Evolutionary conservation across 2,888 invertebrate species (phyloP).

Genomic region (Drosophila kuntzei): DNA sequence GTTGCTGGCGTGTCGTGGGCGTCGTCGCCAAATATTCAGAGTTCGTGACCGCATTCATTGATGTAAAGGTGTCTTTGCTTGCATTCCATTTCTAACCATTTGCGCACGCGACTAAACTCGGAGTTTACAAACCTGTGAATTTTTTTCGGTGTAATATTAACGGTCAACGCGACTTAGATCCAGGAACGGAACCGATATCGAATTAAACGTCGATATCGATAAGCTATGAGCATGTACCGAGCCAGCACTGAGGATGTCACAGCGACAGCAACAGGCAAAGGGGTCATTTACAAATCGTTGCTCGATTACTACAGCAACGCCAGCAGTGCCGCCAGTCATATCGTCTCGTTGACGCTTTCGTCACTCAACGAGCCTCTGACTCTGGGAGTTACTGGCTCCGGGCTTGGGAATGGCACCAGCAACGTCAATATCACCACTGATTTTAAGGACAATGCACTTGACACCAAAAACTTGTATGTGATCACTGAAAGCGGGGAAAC

Average conservation of each 20-base stretch:
- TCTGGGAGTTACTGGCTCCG: slow-evolving; percentile 4
- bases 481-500: slow-evolving; percentile 32
- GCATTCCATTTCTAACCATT: not conserved
- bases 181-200: not conserved
- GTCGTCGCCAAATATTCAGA: slow-evolving; percentile 7
- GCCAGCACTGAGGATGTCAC: slow-evolving; percentile 36
- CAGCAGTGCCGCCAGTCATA: slow-evolving; percentile 62
- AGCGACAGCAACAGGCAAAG: slow-evolving; percentile 21
- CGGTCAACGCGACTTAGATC: not conserved
- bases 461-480: slow-evolving; percentile 23
- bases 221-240: slow-evolving; percentile 15
- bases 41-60: not conserved
- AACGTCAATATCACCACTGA: slow-evolving; percentile 1
- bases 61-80: not conserved
- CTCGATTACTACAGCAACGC: slow-evolving; percentile 64
- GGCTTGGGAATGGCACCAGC: slow-evolving; percentile 9
- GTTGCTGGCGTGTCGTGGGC: slow-evolving; percentile 51
- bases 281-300: slow-evolving; percentile 45
- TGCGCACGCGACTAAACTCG: slow-evolving; percentile 34
- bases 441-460: slow-evolving; percentile 18
- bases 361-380: slow-evolving; percentile 49
- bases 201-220: not conserved
- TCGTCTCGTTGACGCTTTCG: slow-evolving; percentile 60
- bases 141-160: not conserved
- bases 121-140: not conserved